Percentiles rank a stretch among this genome's conserved stretches.
Evolutionary conservation across 2,888 invertebrate species (phyloP).

Genomic region (Fabriciana adippe): DNA sequence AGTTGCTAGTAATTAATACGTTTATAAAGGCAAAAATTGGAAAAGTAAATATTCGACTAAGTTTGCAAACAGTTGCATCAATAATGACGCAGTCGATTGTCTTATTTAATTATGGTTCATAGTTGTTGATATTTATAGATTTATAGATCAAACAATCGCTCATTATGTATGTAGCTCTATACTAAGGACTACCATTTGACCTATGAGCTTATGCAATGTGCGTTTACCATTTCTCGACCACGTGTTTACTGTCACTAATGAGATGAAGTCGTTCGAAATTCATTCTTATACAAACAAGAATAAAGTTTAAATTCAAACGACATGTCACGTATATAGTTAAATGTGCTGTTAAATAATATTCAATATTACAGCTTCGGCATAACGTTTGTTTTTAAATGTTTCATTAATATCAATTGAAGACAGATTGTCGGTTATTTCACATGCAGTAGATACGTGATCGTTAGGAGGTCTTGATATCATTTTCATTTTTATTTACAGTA

Average conservation of each 20-base stretch:
- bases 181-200: slow-evolving; percentile 36
- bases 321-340: neutral
- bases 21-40: too few species aligned
- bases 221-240: slow-evolving; percentile 29
- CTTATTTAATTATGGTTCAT: too few species aligned
- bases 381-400: slow-evolving; percentile 18
- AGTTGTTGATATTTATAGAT: too few species aligned
- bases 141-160: neutral
- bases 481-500: slow-evolving; percentile 1
- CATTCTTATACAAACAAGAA: neutral
- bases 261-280: neutral
- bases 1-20: too few species aligned
- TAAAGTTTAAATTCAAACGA: slow-evolving; percentile 3
- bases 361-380: neutral
- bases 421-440: slow-evolving; percentile 37
- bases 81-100: too few species aligned
- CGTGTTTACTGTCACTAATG: slow-evolving; percentile 26
- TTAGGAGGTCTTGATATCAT: slow-evolving; percentile 37
- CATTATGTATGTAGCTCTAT: slow-evolving; percentile 21
- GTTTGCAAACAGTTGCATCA: too few species aligned
- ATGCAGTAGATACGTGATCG: slow-evolving; percentile 48
- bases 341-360: neutral
- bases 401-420: slow-evolving; percentile 10
- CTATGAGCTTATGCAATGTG: slow-evolving; percentile 32
- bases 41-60: too few species aligned